phyloP scores from a whole-genome alignment of 2,113 vertebrate species.

The Ochotona curzoniae region DNA sequence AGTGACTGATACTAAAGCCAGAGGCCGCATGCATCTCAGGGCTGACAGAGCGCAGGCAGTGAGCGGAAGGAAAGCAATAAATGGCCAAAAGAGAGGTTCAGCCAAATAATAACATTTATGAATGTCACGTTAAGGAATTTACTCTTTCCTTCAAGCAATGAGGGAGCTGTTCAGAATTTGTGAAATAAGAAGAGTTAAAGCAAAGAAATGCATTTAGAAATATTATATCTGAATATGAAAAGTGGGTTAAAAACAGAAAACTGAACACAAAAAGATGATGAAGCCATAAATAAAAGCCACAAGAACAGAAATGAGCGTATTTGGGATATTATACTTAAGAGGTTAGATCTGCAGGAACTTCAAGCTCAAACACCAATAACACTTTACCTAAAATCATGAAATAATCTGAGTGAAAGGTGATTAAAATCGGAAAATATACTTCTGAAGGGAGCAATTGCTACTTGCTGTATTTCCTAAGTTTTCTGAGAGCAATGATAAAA shows the following conservation, averaged over 20 bases:
- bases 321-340: background rate
- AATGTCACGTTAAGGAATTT: background rate
- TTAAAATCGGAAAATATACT: background rate
- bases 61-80: background rate
- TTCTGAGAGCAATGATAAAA: background rate
- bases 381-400: slow-evolving; percentile 5
- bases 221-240: background rate
- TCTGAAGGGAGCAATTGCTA: background rate
- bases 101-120: background rate
- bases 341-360: background rate
- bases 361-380: background rate
- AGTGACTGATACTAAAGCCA: background rate
- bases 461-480: background rate
- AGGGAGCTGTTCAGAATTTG: background rate
- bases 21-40: background rate
- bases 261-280: background rate
- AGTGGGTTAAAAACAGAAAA: background rate
- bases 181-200: background rate
- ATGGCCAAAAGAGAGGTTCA: background rate
- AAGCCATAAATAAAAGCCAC: background rate
- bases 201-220: slow-evolving; percentile 35
- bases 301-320: background rate
- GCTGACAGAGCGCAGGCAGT: background rate
- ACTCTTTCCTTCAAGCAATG: background rate
- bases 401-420: background rate